phyloP scores from a whole-genome alignment of 2,113 vertebrate genomes.

The Hemiscyllium ocellatum region DNA sequence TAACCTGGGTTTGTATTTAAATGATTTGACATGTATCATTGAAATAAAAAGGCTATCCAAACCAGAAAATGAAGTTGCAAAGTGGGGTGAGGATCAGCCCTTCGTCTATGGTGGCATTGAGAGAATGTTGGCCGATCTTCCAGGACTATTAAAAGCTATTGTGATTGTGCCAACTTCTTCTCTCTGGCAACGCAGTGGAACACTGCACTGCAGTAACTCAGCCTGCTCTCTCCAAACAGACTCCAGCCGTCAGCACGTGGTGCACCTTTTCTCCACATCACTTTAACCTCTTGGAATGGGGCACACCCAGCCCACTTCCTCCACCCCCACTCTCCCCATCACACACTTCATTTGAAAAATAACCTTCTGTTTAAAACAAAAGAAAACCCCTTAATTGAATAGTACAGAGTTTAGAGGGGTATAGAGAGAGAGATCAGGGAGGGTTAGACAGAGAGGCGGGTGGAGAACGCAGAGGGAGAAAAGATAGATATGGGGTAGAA shows the following conservation, averaged over 20 bases:
- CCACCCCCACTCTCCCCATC: not conserved
- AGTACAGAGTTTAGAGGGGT: not conserved
- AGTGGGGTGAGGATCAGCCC: not conserved
- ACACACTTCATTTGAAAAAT: not conserved
- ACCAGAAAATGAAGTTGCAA: not conserved
- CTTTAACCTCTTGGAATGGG: not conserved
- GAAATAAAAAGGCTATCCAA: not conserved
- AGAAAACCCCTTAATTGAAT: not conserved
- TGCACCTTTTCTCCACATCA: not conserved
- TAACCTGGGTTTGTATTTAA: not conserved
- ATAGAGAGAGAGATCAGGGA: too few relatives aligned
- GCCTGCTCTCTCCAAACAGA: not conserved
- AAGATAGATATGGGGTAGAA: not conserved
- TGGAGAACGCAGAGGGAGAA: not conserved
- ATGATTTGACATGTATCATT: not conserved
- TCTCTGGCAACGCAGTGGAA: not conserved
- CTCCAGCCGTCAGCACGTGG: not conserved
- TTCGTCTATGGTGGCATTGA: not conserved
- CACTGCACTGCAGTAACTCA: not conserved
- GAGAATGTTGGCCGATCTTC: not conserved
- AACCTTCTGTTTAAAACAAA: not conserved
- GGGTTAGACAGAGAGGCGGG: not conserved
- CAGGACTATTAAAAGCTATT: slow-evolving; percentile 2
- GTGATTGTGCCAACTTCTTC: not conserved
- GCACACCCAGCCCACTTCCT: not conserved